These are phyloP conservation scores for Drosophila kurseongensis DNA, from an alignment of 1,140 invertebrate species.

Conservation along the genomic window DNA sequence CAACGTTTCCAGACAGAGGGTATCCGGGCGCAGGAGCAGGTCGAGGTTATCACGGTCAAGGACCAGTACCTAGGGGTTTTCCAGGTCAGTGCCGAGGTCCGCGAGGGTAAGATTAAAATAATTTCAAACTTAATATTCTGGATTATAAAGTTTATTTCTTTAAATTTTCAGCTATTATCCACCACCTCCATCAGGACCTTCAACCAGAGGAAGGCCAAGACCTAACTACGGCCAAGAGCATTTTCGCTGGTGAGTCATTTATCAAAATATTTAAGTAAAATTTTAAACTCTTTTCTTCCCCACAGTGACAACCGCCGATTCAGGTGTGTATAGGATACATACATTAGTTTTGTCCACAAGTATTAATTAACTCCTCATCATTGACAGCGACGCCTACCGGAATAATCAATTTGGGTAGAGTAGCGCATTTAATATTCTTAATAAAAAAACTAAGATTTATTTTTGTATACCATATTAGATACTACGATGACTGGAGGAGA, in stretches of 20 bases:
- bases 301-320: neutral
- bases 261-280: too few relatives aligned
- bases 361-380: neutral
- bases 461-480: neutral
- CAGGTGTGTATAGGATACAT: neutral
- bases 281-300: neutral
- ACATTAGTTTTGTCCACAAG: neutral
- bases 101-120: neutral
- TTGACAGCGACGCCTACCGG: neutral
- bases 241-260: constrained; percentile 9
- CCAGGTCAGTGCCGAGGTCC: neutral
- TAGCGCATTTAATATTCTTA: neutral
- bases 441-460: too few relatives aligned
- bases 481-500: neutral
- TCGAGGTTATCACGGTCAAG: neutral
- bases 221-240: neutral
- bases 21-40: neutral
- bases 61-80: neutral
- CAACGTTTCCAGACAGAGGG: neutral
- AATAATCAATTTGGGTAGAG: constrained; percentile 3
- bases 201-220: neutral
- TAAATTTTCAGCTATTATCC: constrained; percentile 6
- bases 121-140: too few relatives aligned
- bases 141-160: neutral
- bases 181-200: constrained; percentile 8